phyloP scores from a whole-genome alignment of 2,888 invertebrate genomes.

The Mythimna pallens region DNA sequence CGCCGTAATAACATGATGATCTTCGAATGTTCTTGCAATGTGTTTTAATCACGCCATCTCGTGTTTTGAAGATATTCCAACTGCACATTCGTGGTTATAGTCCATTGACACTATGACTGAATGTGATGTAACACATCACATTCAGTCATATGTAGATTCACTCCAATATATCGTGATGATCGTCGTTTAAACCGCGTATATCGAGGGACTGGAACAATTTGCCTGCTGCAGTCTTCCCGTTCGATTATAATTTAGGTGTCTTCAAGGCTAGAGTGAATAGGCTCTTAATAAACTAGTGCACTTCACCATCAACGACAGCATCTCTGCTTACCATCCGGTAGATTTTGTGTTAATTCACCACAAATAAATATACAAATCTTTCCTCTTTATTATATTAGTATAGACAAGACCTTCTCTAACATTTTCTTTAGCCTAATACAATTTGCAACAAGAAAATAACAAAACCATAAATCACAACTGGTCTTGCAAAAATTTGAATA shows the following conservation, averaged over 20 bases:
- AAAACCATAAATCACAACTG: constrained; percentile 36
- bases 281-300: too few relatives aligned
- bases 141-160: background rate
- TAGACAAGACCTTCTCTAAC: background rate
- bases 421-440: background rate
- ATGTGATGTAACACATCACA: constrained; percentile 25
- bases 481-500: constrained; percentile 29
- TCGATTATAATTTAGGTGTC: too few relatives aligned
- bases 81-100: constrained; percentile 24
- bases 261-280: too few relatives aligned
- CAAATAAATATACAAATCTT: too few relatives aligned
- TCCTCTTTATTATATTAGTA: too few relatives aligned
- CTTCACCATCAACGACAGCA: too few relatives aligned
- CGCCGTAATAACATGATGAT: constrained; percentile 19
- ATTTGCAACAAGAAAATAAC: constrained; percentile 1
- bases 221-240: too few relatives aligned
- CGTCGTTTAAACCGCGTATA: too few relatives aligned
- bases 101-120: constrained; percentile 8
- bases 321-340: too few relatives aligned
- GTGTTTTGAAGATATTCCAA: constrained; percentile 16
- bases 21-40: constrained; percentile 18
- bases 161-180: background rate
- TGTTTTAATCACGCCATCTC: constrained; percentile 35
- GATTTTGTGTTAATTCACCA: too few relatives aligned
- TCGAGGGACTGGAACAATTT: too few relatives aligned